Conservation (phyloP, 53 echinoderm and acorn worm genomes). For the Hippasteria phrygiana region DNA sequence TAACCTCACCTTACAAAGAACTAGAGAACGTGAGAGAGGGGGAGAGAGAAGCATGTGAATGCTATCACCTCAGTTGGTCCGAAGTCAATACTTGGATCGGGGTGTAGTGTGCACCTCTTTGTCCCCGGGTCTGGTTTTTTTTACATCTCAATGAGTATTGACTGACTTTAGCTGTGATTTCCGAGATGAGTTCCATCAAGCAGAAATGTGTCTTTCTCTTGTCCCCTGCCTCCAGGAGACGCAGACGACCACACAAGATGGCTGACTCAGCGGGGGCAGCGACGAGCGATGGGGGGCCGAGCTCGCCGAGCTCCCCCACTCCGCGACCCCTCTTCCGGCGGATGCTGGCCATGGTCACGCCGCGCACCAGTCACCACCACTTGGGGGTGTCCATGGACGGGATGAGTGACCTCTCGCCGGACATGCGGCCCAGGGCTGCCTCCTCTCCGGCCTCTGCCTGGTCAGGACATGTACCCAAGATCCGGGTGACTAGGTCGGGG, state of each 20-base stretch:
- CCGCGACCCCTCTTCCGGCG: constrained; percentile 58
- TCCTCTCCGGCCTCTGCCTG: constrained; percentile 62
- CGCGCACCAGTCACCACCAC: constrained; percentile 27
- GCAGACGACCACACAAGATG: constrained; percentile 7
- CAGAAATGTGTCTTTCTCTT: constrained; percentile 36
- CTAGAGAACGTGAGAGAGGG: too few relatives aligned
- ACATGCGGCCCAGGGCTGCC: constrained; percentile 68
- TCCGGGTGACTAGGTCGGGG: constrained; percentile 50
- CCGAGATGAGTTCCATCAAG: constrained; percentile 50
- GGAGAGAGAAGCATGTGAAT: background rate
- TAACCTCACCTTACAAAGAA: constrained; percentile 10
- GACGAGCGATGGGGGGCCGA: background rate
- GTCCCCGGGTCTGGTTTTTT: too few relatives aligned
- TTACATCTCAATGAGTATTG: constrained; percentile 4
- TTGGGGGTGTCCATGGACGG: constrained; percentile 34
- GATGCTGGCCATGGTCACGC: constrained; percentile 57
- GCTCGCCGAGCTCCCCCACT: constrained; percentile 26
- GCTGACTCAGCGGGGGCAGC: too few relatives aligned
- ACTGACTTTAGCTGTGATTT: background rate
- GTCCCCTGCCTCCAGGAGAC: constrained; percentile 34
- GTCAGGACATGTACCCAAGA: constrained; percentile 54
- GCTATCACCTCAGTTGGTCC: constrained; percentile 6
- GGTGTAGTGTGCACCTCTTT: background rate
- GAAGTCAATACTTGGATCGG: background rate
- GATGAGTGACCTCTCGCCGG: constrained; percentile 19